Evolutionary conservation across 2,888 invertebrate species (phyloP), one percentile per base, ranked within the genome.

Genomic region (Scaptomyza reducta): DNA sequence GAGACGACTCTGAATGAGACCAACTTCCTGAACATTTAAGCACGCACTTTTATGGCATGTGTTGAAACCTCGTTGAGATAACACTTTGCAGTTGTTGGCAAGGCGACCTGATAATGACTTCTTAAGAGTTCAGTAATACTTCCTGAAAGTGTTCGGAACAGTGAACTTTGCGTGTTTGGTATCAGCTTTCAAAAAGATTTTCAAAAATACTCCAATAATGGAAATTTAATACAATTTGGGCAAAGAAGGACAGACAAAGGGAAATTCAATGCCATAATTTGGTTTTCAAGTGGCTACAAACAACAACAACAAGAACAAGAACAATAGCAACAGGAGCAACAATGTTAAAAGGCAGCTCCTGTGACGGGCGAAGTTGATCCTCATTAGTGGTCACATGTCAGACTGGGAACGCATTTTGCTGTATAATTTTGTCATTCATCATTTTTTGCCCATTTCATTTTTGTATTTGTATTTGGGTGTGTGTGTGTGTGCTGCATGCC

Each of bases 311-410:
- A 11, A 4, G 22, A 3, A 3, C 14, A 47, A 65, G 67, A 57
- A 60, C 40, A 40, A 54, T 25, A 57, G 7, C 11, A 4, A n/a
- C 35, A 13, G 6, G 14, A 14, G 38, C 45, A 58, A 56, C 46
- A 61, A 55, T 58, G 63, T 45, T 50, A 63, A 49, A 14, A 40
- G 50, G 42, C 71, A 63, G 49, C 56, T 54, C 45, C 44, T 44
- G 54, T 66, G 70, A 59, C 47, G 58, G 41, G 14, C 38, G 14
- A 65, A 79, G 87, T 79, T 84, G 82, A 87, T 87, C 84, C 85
- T 85, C 85, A 85, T 85, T 85, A 87, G 87, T 85, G 84, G 84
- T 82, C 87, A 87, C 82, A 85, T 85, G 87, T 87, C 84, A 82
- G 76, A 45, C 56, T 49, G 80, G 10, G 16, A 16, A 16, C 77